Percentiles rank a stretch among this genome's conserved stretches.
These are phyloP conservation scores for Oryzias javanicus DNA, from an alignment of 2,113 vertebrate genomes.

Conservation along the genomic window DNA sequence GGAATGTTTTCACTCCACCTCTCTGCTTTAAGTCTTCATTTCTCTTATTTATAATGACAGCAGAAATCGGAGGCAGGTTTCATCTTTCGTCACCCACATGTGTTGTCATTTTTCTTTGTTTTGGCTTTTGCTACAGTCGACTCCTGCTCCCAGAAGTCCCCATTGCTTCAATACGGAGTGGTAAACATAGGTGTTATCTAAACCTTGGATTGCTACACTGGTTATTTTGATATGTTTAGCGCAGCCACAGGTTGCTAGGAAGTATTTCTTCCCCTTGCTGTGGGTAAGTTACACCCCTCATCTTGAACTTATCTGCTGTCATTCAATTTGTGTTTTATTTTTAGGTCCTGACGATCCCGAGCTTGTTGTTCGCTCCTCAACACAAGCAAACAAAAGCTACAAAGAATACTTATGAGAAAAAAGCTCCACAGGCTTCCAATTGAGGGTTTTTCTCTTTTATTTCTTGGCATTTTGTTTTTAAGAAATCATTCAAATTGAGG, in stretches of 20 bases:
- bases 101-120: slow-evolving; percentile 8
- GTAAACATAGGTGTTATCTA: slow-evolving; percentile 57
- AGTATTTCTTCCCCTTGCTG: slow-evolving; percentile 40
- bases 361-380: slow-evolving; percentile 65
- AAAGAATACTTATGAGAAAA: slow-evolving; percentile 29
- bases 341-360: slow-evolving; percentile 77
- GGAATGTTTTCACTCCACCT: slow-evolving; percentile 38
- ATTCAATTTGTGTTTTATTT: slow-evolving; percentile 25
- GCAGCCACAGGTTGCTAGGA: slow-evolving; percentile 56
- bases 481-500: too few species aligned
- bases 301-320: slow-evolving; percentile 31
- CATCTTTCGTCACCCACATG: slow-evolving; percentile 11
- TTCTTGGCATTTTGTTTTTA: too few species aligned
- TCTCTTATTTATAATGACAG: slow-evolving; percentile 32
- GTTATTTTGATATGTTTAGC: slow-evolving; percentile 73
- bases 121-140: neutral
- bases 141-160: too few species aligned
- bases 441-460: too few species aligned
- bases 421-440: too few species aligned
- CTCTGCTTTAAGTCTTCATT: slow-evolving; percentile 29
- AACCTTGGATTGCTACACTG: slow-evolving; percentile 30
- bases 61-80: slow-evolving; percentile 20
- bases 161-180: slow-evolving; percentile 12
- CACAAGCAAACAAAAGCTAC: slow-evolving; percentile 73
- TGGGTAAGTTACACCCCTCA: slow-evolving; percentile 33